phyloP scores from a whole-genome alignment of 2,888 invertebrate genomes.

The Rosalia funebris region DNA sequence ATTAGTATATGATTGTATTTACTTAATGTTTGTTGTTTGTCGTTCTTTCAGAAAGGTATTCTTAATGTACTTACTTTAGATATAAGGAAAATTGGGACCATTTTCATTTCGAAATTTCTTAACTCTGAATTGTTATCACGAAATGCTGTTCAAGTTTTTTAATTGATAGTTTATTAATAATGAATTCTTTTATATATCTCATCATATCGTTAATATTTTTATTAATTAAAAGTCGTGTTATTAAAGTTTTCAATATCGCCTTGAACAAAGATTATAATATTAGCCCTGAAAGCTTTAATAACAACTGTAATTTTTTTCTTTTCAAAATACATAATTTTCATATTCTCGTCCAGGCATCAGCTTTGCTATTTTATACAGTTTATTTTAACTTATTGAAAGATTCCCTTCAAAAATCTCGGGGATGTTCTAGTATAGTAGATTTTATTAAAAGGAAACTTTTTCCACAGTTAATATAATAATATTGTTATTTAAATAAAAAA shows the following conservation, averaged over 20 bases:
- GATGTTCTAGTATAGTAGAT: constrained; percentile 14
- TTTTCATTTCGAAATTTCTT: constrained; percentile 41
- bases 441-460: constrained; percentile 17
- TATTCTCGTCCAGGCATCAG: constrained; percentile 20
- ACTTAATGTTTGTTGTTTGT: constrained; percentile 28
- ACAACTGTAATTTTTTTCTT: background rate
- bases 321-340: constrained; percentile 12
- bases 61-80: constrained; percentile 45
- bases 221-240: constrained; percentile 1
- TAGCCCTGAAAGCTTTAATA: constrained; percentile 13
- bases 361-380: constrained; percentile 22
- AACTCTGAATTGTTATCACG: constrained; percentile 35
- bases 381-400: constrained; percentile 23
- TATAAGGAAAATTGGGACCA: constrained; percentile 44
- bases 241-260: constrained; percentile 10
- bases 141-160: constrained; percentile 51
- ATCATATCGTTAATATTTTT: constrained; percentile 33
- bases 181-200: constrained; percentile 38
- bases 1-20: constrained; percentile 46
- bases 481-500: constrained; percentile 22
- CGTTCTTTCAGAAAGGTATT: constrained; percentile 41
- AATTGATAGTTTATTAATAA: constrained; percentile 37
- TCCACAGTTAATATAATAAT: constrained; percentile 26
- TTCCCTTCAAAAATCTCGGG: constrained; percentile 2
- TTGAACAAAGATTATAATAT: constrained; percentile 18